Evolutionary conservation across 2,888 invertebrate species (phyloP), one percentile per base, ranked within the genome.

Genomic region (Drosophila flavopinicola): DNA sequence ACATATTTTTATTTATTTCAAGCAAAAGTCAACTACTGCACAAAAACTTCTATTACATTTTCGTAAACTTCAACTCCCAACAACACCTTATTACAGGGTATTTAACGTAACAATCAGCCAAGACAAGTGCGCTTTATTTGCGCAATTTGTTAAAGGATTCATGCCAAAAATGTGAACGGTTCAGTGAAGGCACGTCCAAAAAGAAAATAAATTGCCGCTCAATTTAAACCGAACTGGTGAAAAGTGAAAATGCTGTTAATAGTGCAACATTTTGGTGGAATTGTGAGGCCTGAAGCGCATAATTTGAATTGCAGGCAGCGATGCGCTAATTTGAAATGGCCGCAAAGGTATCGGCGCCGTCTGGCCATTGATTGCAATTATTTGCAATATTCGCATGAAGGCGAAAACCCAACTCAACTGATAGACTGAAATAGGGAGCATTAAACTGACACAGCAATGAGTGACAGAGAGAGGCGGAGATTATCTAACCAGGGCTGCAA

Each of bases 281-380:
- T 38, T 41, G 32, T 7, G 15, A 38, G 35, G 25, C 47, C 4
- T 20, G 38, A 39, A 45, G 25, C 58, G 41, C 63, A 49, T 66
- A 57, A 65, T 60, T 51, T 56, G 51, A 54, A 42, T 71, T 57
- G 58, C 70, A 63, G 15, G 13, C 54, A 41, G 27, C 57, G 57
- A 60, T 51, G 48, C 75, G 70, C 73, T 78, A 67, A 82, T 82
- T 75, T 75, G 59, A 56, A 70, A 56, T 59, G 10, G 63, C 68
- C 80, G 63, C 67, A 80, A 79, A 69, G 58, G 67, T 59, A 76
- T 67, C 47, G 38, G 24, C 27, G 23, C 20, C 71, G 73, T 73
- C 57, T 75, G 72, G 54, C 42, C 53, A 71, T 74, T 79, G 79
- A 80, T 79, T 83, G 74, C 69, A 77, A 77, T 71, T 83, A 78